Base-by-base conservation (phyloP, 2,797 vertebrate genomes). In the Poecilia picta region DNA sequence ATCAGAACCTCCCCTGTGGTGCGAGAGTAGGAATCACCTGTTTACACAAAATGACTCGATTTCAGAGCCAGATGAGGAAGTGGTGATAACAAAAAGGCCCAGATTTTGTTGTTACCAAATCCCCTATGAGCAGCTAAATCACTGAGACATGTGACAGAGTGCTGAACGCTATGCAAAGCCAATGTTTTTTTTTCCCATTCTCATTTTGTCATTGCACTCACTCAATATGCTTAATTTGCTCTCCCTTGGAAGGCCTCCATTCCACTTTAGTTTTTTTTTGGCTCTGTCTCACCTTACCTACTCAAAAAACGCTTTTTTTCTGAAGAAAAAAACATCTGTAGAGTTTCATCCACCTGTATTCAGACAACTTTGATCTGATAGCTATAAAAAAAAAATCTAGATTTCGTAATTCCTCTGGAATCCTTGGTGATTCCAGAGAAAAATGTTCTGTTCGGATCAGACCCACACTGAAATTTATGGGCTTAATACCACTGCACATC, bases 21-120 rank as follows among this genome's bases (percentile, higher is more conserved):
- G 23, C 23, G 6, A 8, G 23, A 43, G 39, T 0, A 70, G 66
- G 39, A 70, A 70, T 70, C 39, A 43, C 39, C 39, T 43, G 39
- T 43, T 43, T 70, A 43, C 13, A 70, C 5, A 43, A 70, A 70
- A 43, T 70, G 66, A 43, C 39, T 43, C 18, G 3, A 43, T 70
- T 70, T 70, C 10, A 43, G 41, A 70, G 66, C 39, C 66, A 70
- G 39, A 70, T 41, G 66, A 70, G 13, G 66, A 43, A 70, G 39
- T n/a, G 11, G 23, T n/a, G 39, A 43, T n/a, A n/a, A 70, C 39
- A 70, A 15, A 43, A 25, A 43, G 39, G 41, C 39, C 66, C 66
- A 70, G 23, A 13, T 70, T 43, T 43, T 70, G 66, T 70, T 43
- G 5, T 70, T 25, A 43, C 66, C 41, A 70, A 68, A 70, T 43